These are phyloP conservation scores for Campylomormyrus numenius DNA, from an alignment of 2,113 vertebrate species.

Conservation along the genomic window DNA sequence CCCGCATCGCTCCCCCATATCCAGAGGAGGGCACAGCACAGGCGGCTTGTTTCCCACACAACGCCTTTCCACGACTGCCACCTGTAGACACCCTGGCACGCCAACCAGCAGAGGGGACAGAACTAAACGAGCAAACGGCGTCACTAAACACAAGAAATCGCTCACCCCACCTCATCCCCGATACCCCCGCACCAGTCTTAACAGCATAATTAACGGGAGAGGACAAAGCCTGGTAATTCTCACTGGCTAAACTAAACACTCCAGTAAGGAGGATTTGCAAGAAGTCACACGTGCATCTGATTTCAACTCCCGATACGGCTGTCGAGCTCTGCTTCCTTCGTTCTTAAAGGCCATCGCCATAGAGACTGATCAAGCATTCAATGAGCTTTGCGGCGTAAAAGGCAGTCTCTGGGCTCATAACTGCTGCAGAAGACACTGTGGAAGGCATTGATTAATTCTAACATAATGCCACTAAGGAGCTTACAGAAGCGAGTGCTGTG, in stretches of 20 bases:
- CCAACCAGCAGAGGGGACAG: too few species aligned
- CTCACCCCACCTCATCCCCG: background rate
- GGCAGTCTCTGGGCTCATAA: background rate
- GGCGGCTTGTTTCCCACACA: background rate
- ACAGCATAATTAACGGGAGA: background rate
- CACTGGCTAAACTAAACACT: background rate
- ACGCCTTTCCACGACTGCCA: background rate
- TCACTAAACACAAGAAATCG: background rate
- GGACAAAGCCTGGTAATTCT: conserved; percentile 7
- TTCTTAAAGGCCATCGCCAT: conserved; percentile 1
- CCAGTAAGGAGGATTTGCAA: background rate
- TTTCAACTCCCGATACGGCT: background rate
- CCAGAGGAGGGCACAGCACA: background rate
- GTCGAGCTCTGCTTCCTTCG: background rate
- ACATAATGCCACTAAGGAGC: background rate
- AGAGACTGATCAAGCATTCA: background rate
- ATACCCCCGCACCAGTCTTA: background rate
- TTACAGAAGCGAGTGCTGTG: background rate
- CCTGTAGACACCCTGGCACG: background rate
- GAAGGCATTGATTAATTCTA: conserved; percentile 2
- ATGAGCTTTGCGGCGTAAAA: background rate
- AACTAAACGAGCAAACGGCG: background rate
- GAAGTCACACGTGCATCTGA: background rate
- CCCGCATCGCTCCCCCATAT: background rate
- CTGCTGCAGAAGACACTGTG: background rate